Conservation (phyloP, 2,888 invertebrate genomes). For the Selenia dentaria region DNA sequence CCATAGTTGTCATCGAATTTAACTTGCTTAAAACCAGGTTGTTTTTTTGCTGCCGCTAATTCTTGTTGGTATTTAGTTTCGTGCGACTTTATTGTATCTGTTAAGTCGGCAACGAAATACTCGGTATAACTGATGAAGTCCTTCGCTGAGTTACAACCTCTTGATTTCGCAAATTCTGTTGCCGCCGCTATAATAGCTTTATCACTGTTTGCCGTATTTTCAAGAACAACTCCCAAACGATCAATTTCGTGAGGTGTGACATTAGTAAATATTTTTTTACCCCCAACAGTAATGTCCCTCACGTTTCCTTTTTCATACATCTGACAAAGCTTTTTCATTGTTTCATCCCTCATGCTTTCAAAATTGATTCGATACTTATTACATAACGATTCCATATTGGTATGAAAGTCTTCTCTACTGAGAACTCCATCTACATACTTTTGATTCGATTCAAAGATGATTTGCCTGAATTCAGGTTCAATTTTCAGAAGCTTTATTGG, state of each 20-base stretch:
- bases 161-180: background rate
- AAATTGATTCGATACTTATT: background rate
- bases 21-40: background rate
- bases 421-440: background rate
- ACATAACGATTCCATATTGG: background rate
- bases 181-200: background rate
- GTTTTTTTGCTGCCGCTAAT: background rate
- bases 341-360: background rate
- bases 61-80: background rate
- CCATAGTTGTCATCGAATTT: background rate
- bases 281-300: background rate
- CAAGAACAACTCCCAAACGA: background rate
- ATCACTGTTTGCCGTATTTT: background rate
- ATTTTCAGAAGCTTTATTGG: background rate
- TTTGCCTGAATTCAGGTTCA: background rate
- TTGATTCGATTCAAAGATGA: background rate
- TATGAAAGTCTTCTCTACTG: background rate
- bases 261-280: background rate
- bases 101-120: background rate
- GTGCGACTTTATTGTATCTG: background rate
- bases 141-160: background rate
- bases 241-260: background rate
- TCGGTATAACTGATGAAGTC: background rate
- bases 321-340: background rate
- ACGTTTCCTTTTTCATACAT: background rate